These are phyloP conservation scores for Agelastica alni DNA, from an alignment of 2,888 invertebrate genomes.

Conservation along the genomic window DNA sequence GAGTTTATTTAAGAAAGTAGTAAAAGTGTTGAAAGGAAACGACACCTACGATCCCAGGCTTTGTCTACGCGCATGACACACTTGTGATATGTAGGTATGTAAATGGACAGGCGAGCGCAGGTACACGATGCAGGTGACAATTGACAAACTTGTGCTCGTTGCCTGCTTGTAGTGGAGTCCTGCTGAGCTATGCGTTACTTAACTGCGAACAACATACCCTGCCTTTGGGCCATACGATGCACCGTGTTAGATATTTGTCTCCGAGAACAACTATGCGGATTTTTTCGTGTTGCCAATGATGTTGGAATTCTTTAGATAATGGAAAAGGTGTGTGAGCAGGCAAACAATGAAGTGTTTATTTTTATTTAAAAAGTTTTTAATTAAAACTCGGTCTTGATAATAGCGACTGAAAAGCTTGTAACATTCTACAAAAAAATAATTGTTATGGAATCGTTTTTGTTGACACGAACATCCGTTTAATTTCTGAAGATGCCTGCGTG, in stretches of 20 bases:
- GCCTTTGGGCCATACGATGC: conserved; percentile 44
- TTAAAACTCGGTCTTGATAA: background rate
- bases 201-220: conserved; percentile 51
- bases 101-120: conserved; percentile 48
- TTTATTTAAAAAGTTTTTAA: conserved; percentile 1
- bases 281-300: conserved; percentile 45
- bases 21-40: background rate
- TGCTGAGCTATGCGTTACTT: conserved; percentile 55
- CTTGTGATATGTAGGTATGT: conserved; percentile 52
- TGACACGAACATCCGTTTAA: too few species aligned
- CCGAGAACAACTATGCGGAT: conserved; percentile 43
- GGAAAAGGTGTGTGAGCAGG: conserved; percentile 52
- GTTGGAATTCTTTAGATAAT: conserved; percentile 53
- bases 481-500: too few species aligned
- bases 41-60: background rate
- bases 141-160: conserved; percentile 56
- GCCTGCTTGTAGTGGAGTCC: conserved; percentile 53
- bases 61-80: conserved; percentile 33
- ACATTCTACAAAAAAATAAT: too few species aligned
- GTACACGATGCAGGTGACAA: conserved; percentile 55
- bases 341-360: conserved; percentile 22
- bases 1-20: too few species aligned
- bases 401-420: too few species aligned
- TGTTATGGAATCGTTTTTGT: too few species aligned
- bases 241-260: conserved; percentile 56